Base-by-base conservation (phyloP, 2,797 vertebrate species). In the Brachymystax lenok region DNA sequence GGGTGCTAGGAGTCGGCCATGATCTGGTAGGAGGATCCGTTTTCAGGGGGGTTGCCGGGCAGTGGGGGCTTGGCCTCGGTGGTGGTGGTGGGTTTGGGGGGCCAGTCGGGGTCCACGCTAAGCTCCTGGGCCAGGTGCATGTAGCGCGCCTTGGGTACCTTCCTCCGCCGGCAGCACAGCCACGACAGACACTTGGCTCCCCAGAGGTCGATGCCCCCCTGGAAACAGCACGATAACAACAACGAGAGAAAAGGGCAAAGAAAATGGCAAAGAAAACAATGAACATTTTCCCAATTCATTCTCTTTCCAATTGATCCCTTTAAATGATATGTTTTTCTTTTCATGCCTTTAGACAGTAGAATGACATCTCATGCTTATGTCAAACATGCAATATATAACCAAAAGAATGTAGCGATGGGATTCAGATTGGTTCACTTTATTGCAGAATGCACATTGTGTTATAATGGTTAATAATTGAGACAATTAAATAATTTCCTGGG, bases 51-150 rank as follows among this genome's bases (percentile, higher is more conserved):
- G 19, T 59, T 59, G 5, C 85, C 56, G 2, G 54, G 80, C 71
- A 88, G 77, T 56, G 73, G 72, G 66, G 89, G 82, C 91, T 96
- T 98, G 1, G 98, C 98, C 93, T 99, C 98, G 1, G 96, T 99
- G 63, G 96, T 99, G 56, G 97, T 99, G 83, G 96, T 96, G 80
- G 98, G 97, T 89, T 97, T 98, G 59, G 98, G 98, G 19, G 98
- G 98, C 98, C 98, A 99, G 82, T 98, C 97, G 0, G 98, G 98
- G 88, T 99, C 98, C 67, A 97, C 93, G 64, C 94, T 91, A 77
- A 99, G 94, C 91, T 99, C 97, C 93, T 99, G 96, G 82, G 98
- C 98, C 87, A 99, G 94, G 82, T 97, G 95, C 96, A 96, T 97
- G 87, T 99, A 99, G 81, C 97, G 98, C 63, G 97, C 97, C 90